Percentiles rank a stretch among this genome's conserved stretches.
Evolutionary conservation across 35 echinoderm and acorn worm genomes (phyloP).

Genomic region (Ophioderma brevispina): DNA sequence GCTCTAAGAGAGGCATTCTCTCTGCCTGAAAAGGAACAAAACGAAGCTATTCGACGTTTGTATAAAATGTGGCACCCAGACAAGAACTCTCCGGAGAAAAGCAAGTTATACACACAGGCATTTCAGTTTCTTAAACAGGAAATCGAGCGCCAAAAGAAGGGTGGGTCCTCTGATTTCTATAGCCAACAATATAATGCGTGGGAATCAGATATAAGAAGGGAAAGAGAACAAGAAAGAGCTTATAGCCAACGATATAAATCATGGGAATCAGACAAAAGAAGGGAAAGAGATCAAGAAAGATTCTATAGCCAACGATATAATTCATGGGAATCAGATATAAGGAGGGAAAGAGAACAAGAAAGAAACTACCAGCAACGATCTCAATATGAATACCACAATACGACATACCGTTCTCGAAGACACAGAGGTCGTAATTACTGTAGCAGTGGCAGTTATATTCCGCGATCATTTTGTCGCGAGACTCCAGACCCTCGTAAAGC

Average conservation of each 20-base stretch:
- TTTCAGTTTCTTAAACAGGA: constrained; percentile 44
- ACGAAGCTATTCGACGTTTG: constrained; percentile 20
- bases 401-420: neutral
- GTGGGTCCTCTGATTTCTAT: neutral
- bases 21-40: constrained; percentile 14
- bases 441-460: constrained; percentile 31
- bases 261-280: constrained; percentile 34
- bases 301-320: neutral
- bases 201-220: constrained; percentile 13
- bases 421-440: no score
- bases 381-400: neutral
- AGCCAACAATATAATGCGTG: neutral
- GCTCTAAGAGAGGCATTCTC: constrained; percentile 26
- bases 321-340: no score
- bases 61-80: constrained; percentile 53
- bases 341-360: no score
- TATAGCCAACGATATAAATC: no score
- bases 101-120: constrained; percentile 19
- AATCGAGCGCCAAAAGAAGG: constrained; percentile 17
- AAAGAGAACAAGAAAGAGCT: constrained; percentile 3
- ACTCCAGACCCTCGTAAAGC: constrained; percentile 43
- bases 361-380: neutral
- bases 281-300: neutral
- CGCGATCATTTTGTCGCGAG: constrained; percentile 8
- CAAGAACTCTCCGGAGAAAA: constrained; percentile 35